Evolutionary conservation across 1,140 invertebrate genomes (phyloP).

Genomic region (Calephelis virginiensis): DNA sequence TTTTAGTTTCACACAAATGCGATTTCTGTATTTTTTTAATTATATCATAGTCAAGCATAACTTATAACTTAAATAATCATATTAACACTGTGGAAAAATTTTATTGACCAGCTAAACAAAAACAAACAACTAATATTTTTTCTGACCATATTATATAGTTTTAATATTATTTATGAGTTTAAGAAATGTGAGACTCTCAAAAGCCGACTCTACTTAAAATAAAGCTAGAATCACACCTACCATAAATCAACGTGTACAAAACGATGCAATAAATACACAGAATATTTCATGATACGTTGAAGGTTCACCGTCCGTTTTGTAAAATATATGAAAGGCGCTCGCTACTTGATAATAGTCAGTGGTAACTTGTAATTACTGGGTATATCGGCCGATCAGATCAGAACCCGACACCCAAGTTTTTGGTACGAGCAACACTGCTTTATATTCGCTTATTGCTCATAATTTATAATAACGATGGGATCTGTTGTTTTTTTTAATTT

Average conservation of each 20-base stretch:
- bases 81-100: no score
- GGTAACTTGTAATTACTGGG: constrained; percentile 66
- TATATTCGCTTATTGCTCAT: constrained; percentile 18
- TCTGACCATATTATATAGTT: no score
- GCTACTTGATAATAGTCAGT: constrained; percentile 75
- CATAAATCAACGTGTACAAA: constrained; percentile 52
- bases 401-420: constrained; percentile 48
- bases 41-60: no score
- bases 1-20: no score
- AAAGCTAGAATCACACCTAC: constrained; percentile 5
- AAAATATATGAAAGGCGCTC: constrained; percentile 69
- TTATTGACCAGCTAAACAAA: no score
- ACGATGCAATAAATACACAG: constrained; percentile 62
- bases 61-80: no score
- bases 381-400: constrained; percentile 62
- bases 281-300: constrained; percentile 60
- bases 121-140: no score
- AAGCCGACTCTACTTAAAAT: background rate
- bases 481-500: constrained; percentile 18
- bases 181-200: no score
- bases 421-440: constrained; percentile 34
- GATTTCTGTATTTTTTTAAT: no score
- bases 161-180: no score
- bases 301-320: constrained; percentile 40
- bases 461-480: constrained; percentile 17